Evolutionary conservation across 2,113 vertebrate genomes (phyloP).

Genomic region (Eupsittula cactorum): DNA sequence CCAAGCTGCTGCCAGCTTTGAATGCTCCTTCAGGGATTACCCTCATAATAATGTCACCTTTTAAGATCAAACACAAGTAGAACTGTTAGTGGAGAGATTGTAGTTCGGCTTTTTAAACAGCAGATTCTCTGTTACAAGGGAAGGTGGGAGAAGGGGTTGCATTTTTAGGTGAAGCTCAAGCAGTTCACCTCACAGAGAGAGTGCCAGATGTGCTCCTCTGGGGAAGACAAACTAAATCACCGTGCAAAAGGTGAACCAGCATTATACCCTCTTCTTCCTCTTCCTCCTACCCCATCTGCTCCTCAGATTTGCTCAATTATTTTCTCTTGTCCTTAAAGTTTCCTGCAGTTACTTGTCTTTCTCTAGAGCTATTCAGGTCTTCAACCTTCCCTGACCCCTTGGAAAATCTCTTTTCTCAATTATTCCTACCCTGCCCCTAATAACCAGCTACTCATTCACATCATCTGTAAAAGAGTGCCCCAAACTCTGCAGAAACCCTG

Average conservation of each 20-base stretch:
- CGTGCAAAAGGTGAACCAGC: background rate
- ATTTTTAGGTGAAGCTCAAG: background rate
- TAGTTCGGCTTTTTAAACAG: background rate
- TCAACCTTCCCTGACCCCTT: background rate
- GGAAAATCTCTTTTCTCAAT: background rate
- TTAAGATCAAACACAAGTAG: background rate
- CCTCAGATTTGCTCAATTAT: background rate
- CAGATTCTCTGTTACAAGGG: background rate
- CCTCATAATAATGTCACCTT: background rate
- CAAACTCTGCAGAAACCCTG: background rate
- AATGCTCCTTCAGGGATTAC: background rate
- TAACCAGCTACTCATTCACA: background rate
- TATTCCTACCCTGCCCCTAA: background rate
- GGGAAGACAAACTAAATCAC: background rate
- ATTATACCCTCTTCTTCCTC: background rate
- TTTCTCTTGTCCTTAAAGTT: background rate
- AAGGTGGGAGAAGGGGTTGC: background rate
- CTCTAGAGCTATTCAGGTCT: background rate
- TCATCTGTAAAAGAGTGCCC: background rate
- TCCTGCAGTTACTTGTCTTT: background rate
- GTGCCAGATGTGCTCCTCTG: background rate
- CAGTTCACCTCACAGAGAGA: background rate
- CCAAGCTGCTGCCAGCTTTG: background rate
- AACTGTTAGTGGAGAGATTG: background rate
- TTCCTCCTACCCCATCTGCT: background rate